A percentile compares a stretch with the other conserved stretches of the same genome.
Evolutionary conservation across 2,888 invertebrate species (phyloP).

Genomic region (Dryobotodes eremita): DNA sequence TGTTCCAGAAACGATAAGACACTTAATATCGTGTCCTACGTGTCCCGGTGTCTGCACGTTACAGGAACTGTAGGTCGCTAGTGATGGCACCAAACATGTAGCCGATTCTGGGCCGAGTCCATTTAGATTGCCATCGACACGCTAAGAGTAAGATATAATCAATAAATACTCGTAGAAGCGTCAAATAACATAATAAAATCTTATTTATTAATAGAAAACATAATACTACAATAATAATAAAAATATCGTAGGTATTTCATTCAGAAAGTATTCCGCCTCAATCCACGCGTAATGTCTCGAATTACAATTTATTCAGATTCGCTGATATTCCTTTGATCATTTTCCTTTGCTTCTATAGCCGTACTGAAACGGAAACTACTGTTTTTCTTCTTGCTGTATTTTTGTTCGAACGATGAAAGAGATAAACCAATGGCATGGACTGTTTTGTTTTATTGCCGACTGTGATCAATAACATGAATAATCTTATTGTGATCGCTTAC

Average conservation of each 20-base stretch:
- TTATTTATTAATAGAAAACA: background rate
- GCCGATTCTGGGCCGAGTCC: no score
- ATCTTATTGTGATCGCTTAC: background rate
- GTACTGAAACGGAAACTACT: constrained; percentile 13
- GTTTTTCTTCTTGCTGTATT: constrained; percentile 4
- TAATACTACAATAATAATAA: background rate
- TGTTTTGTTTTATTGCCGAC: background rate
- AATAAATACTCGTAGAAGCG: background rate
- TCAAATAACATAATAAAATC: background rate
- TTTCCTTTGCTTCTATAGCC: constrained; percentile 19
- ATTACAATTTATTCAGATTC: constrained; percentile 40
- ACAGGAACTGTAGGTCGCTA: no score
- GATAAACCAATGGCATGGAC: constrained; percentile 1
- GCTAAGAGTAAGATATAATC: background rate
- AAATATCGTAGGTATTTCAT: constrained; percentile 15
- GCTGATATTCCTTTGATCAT: constrained; percentile 35
- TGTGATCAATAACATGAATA: background rate
- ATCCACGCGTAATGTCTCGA: constrained; percentile 21
- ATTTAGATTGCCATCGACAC: background rate
- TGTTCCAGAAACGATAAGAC: no score
- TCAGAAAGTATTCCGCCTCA: background rate
- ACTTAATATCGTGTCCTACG: no score
- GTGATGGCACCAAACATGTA: no score
- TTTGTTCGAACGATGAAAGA: constrained; percentile 38
- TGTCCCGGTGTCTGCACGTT: no score